Evolutionary conservation across 2,797 vertebrate genomes (phyloP).

Genomic region (Philypnodon macrostomus): DNA sequence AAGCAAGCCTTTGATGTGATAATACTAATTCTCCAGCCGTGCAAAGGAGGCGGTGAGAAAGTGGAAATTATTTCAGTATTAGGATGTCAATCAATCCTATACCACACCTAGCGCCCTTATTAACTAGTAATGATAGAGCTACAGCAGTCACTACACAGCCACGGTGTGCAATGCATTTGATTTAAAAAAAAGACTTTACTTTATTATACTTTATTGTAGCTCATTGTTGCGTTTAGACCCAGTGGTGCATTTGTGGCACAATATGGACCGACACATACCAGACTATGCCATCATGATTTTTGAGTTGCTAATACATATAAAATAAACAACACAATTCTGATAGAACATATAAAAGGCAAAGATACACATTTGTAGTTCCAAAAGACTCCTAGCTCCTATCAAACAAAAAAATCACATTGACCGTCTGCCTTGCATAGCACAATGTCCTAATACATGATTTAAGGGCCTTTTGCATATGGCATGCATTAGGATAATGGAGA

Average conservation of each 20-base stretch:
- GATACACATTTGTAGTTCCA: constrained; percentile 26
- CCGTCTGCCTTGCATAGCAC: constrained; percentile 73
- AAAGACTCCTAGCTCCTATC: constrained; percentile 38
- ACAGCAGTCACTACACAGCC: constrained; percentile 71
- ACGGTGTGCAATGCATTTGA: constrained; percentile 76
- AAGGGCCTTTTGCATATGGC: constrained; percentile 67
- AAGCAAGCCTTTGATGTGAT: constrained; percentile 96
- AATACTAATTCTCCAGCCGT: constrained; percentile 89
- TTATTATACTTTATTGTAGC: constrained; percentile 48
- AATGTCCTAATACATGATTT: constrained; percentile 79
- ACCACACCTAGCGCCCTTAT: constrained; percentile 84
- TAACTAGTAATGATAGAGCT: constrained; percentile 95
- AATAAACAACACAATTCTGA: no score
- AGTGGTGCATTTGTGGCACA: constrained; percentile 19
- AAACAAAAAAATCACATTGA: constrained; percentile 62
- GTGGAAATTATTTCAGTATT: constrained; percentile 96
- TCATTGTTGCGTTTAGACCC: constrained; percentile 37
- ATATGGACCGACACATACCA: not conserved
- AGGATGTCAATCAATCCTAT: constrained; percentile 91
- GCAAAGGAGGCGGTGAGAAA: constrained; percentile 77
- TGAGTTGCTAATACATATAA: no score
- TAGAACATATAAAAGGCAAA: no score
- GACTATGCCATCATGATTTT: not conserved
- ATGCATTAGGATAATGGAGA: constrained; percentile 77
- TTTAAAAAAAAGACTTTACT: constrained; percentile 70